Evolutionary conservation across 2,888 invertebrate species (phyloP).

Genomic region (Euzophera pinguis): DNA sequence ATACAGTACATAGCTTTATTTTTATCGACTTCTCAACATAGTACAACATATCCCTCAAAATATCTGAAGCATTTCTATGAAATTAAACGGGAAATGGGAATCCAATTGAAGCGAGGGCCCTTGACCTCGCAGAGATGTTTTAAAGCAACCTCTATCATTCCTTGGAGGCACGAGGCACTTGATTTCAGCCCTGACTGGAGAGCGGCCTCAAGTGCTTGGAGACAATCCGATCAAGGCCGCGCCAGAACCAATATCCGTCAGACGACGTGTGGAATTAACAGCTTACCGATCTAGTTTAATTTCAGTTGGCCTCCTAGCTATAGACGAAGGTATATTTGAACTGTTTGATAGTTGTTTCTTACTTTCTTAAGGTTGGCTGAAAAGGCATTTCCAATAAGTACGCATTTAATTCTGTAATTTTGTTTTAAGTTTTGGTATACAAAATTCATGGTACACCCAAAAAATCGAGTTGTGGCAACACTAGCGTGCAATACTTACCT

Average conservation of each 20-base stretch:
- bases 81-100: constrained; percentile 17
- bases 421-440: too few species aligned
- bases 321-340: too few species aligned
- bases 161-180: constrained; percentile 42
- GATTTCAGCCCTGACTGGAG: constrained; percentile 39
- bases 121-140: constrained; percentile 43
- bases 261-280: constrained; percentile 22
- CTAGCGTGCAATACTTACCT: too few species aligned
- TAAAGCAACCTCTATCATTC: constrained; percentile 42
- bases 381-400: too few species aligned
- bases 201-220: constrained; percentile 35
- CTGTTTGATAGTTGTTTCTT: too few species aligned
- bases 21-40: not conserved
- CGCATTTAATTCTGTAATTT: too few species aligned
- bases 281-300: not conserved
- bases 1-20: not conserved
- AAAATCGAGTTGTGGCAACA: too few species aligned
- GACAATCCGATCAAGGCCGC: constrained; percentile 13
- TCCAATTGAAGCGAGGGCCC: constrained; percentile 26
- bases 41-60: not conserved
- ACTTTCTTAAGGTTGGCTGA: too few species aligned
- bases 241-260: constrained; percentile 46
- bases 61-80: not conserved
- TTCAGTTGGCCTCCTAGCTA: too few species aligned
- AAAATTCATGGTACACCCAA: too few species aligned